Base-by-base conservation (phyloP, 2,888 invertebrate genomes). In the Epirrita christyi region DNA sequence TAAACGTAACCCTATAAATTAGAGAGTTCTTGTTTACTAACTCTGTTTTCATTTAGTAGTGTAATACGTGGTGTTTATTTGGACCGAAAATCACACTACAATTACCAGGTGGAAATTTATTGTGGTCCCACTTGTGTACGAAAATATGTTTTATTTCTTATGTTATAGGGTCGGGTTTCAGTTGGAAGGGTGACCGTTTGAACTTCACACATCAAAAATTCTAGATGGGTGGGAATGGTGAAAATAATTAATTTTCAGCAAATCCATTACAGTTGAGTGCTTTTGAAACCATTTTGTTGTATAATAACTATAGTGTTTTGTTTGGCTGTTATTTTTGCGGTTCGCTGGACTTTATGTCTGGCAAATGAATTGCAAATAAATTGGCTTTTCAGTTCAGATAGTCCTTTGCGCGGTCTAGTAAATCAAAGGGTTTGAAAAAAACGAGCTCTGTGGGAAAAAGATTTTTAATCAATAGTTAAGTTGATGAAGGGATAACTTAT, bases 171-270 rank as follows among this genome's bases (percentile, higher is more conserved):
- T 68, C 41, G 44, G 63, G 56, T 64, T 59, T 71, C 5, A 34
- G 44, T 44, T 57, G 40, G 3, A 2, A n/a, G 27, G 0, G 1
- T 11, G 45, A 63, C 38, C 63, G 54, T 78, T 74, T 74, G 73
- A 75, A 77, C 78, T 81, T 81, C 73, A 80, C 78, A 81, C 78
- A 78, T 77, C 78, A 78, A 80, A 85, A 79, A 78, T 76, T 81
- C 78, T 76, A 73, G 80, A 73, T 77, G 68, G 55, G 40, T 50
- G 60, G 64, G 63, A 72, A 67, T 74, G 71, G 70, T 78, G 80
- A 78, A 85, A 84, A 85, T 85, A 84, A 86, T 85, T 84, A 86
- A 85, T 86, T 80, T 81, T 68, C 70, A 77, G 75, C 76, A 76
- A 81, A 85, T 80, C 83, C 82, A 85, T 86, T 85, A 86, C 70